phyloP scores from a whole-genome alignment of 2,888 invertebrate genomes.

The Drosophila histrio region DNA sequence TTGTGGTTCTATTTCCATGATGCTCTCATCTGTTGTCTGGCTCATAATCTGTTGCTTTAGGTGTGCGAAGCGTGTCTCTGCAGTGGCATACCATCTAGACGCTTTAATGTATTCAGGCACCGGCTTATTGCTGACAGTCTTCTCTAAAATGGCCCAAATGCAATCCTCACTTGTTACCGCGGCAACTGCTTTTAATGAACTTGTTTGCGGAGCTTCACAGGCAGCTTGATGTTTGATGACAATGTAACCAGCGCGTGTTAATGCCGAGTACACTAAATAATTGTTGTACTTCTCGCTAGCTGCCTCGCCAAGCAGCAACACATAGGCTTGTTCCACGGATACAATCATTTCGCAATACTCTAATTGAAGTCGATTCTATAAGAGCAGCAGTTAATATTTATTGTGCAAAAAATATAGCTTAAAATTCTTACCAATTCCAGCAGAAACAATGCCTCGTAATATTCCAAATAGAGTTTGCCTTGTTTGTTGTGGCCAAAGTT shows the following conservation, averaged over 20 bases:
- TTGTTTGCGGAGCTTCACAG: neutral
- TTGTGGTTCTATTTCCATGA: neutral
- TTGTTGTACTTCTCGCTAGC: constrained; percentile 68
- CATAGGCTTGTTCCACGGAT: constrained; percentile 82
- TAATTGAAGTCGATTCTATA: constrained; percentile 81
- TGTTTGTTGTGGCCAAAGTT: constrained; percentile 77
- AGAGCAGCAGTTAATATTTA: neutral
- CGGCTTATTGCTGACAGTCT: constrained; percentile 58
- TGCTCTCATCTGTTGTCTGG: constrained; percentile 1
- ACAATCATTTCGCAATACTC: constrained; percentile 70
- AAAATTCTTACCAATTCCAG: constrained; percentile 77
- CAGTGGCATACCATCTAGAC: constrained; percentile 50
- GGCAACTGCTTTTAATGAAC: neutral
- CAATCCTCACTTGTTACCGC: constrained; percentile 67
- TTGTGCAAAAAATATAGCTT: neutral
- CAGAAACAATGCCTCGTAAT: constrained; percentile 81
- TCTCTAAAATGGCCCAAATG: constrained; percentile 77
- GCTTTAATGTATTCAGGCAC: constrained; percentile 64
- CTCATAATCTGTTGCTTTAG: constrained; percentile 61
- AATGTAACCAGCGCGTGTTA: constrained; percentile 82
- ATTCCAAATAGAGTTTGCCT: constrained; percentile 76
- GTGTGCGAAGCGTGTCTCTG: constrained; percentile 54
- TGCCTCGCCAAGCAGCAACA: constrained; percentile 76
- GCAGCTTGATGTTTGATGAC: constrained; percentile 66
- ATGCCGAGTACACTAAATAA: constrained; percentile 81